Conservation (phyloP, 1,140 invertebrate species). For the Samia ricini region DNA sequence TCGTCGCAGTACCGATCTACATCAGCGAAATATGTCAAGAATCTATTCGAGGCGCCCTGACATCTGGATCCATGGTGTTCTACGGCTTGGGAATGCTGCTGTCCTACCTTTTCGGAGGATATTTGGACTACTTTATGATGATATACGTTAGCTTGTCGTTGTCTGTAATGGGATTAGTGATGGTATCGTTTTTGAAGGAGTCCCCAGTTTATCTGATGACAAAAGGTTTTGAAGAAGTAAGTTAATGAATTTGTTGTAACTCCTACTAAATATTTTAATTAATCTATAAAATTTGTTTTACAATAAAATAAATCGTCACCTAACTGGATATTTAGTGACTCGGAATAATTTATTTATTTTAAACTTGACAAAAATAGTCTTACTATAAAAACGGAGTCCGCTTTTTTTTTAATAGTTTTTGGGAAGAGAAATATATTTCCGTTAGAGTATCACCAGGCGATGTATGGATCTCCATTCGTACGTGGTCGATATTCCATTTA, state of each 20-base stretch:
- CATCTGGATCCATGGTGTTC: constrained; percentile 38
- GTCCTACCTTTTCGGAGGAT: constrained; percentile 40
- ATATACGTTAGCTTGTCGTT: constrained; percentile 37
- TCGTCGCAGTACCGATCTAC: constrained; percentile 38
- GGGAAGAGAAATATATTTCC: too few species aligned
- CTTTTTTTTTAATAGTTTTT: too few species aligned
- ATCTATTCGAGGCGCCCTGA: constrained; percentile 47
- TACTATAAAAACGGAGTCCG: too few species aligned
- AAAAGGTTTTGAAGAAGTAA: constrained; percentile 44
- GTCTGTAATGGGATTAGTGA: constrained; percentile 19
- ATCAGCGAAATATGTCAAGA: constrained; percentile 53
- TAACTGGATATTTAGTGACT: too few species aligned
- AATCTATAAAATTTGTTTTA: neutral
- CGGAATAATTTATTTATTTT: too few species aligned
- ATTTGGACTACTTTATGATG: constrained; percentile 38
- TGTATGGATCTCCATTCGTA: too few species aligned
- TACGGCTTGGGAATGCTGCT: constrained; percentile 46
- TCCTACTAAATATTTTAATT: neutral
- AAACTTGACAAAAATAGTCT: too few species aligned
- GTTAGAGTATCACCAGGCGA: too few species aligned
- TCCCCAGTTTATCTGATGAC: constrained; percentile 42
- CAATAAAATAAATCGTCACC: neutral
- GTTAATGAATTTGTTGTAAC: neutral
- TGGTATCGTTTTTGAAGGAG: constrained; percentile 38
- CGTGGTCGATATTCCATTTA: too few species aligned